Base-by-base conservation (phyloP, 2,113 vertebrate genomes). In the Triplophysa tibetana region DNA sequence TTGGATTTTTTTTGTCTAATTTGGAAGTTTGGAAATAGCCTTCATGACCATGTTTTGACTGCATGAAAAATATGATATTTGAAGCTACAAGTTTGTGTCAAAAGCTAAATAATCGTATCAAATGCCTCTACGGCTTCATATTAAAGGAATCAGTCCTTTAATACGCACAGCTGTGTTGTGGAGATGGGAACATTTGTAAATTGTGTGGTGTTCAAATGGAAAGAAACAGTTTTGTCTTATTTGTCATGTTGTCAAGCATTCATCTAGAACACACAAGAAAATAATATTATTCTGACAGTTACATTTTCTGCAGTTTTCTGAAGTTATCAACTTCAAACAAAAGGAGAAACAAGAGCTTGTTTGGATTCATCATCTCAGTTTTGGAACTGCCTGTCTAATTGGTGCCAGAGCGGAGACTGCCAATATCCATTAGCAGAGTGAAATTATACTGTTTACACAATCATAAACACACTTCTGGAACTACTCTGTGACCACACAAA, bases 391-490 rank as follows among this genome's bases (percentile, higher is more conserved):
- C 24, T 21, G 19, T 56, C 10, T 33, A 45, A 54, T n/a, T 24
- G 8, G 14, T 58, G 63, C 54, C 66, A 72, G 29, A 72, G 41
- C 38, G 38, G 2, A 72, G 70, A 73, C 70, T 26, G 77, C 67
- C 77, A 70, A 17, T 26, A 43, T 80, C 29, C 70, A 81, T 60
- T 75, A 60, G n/a, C 21, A 21, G 50, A 60, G 23, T 60, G 14
- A 72, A 73, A 70, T 58, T 11, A 62, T 29, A 75, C 10, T 67
- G 52, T 74, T 80, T 74, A 56, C 17, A 72, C 21, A 74, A 74
- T 41, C 12, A 24, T 33, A 26, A 24, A 64, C 21, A 64, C 21
- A 29, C 26, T 64, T 45, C 65, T 21, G 48, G 63, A 23, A 16
- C 14, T 67, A 17, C 43, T 60, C 33, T 70, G 41, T 58, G 29